Base-by-base conservation (phyloP, 2,888 invertebrate genomes). In the Aquatica leii region DNA sequence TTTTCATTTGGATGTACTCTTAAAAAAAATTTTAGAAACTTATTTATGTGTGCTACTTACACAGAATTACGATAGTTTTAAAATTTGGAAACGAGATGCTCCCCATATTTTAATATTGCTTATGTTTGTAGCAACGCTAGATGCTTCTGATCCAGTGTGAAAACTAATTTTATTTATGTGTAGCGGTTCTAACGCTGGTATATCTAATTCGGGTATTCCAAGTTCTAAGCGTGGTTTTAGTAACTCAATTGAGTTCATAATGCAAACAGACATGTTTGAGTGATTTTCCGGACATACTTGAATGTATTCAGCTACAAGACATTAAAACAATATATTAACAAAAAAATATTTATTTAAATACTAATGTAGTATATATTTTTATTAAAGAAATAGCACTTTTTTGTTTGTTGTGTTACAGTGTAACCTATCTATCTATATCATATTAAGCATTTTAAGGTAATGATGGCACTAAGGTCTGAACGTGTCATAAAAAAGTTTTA, bases 161-260 rank as follows among this genome's bases (percentile, higher is more conserved):
- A 24, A 24, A 12, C 34, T 34, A 1, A 50, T 50, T 15, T 8
- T 11, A 12, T 24, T 31, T 6, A 50, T 14, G 2, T 55, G 66
- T 2, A 86, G 79, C 0, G 86, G 86, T 71, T 86, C 86, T 11
- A 86, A 76, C 0, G 84, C 73, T 11, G 86, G 86, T 46, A 86
- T 80, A 55, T 83, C 81, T 48, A 86, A 80, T 78, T 86, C 86
- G 6, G 85, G 83, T 66, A 86, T 78, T 65, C 82, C 82, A 51
- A 71, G 69, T 37, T 71, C 72, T 20, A 83, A 69, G 60, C 78
- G 73, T 0, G 80, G 78, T 21, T 76, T 72, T 4, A 82, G 62
- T 1, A 67, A 59, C 52, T 79, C 73, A 4, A 82, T 74, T 0
- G 81, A 80, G 50, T 79, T 71, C 31, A 74, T 74, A 46, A 82